Conservation (phyloP, 2,888 invertebrate genomes). For the Troilus luridus region DNA sequence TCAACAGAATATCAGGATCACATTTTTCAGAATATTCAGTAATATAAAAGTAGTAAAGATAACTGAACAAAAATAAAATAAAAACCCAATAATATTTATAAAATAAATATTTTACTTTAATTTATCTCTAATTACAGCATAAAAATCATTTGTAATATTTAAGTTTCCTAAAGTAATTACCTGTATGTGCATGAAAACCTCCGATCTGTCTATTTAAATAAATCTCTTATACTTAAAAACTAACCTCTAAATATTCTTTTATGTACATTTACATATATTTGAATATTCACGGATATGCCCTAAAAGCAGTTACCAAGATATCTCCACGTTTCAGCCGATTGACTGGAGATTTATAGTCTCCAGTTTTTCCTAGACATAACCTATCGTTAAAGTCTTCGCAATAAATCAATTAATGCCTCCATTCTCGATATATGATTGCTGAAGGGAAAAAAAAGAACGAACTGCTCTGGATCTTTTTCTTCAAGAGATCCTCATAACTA, state of each 20-base stretch:
- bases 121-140: too few relatives aligned
- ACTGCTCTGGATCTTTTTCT: not conserved
- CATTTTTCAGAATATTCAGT: too few relatives aligned
- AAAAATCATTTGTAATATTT: not conserved
- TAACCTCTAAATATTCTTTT: not conserved
- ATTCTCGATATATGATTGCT: not conserved
- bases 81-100: too few relatives aligned
- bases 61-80: too few relatives aligned
- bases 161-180: not conserved
- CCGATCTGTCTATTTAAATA: not conserved
- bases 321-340: not conserved
- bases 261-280: too few relatives aligned
- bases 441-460: not conserved
- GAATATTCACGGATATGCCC: too few relatives aligned
- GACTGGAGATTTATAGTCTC: not conserved
- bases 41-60: too few relatives aligned
- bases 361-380: not conserved
- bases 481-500: not conserved
- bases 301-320: not conserved
- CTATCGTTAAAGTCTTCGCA: not conserved
- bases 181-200: not conserved
- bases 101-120: too few relatives aligned
- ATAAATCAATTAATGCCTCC: not conserved
- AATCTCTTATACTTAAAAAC: not conserved
- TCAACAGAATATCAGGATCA: too few relatives aligned